These are phyloP conservation scores for Dryobotodes eremita DNA, from an alignment of 2,888 invertebrate species.

Conservation along the genomic window DNA sequence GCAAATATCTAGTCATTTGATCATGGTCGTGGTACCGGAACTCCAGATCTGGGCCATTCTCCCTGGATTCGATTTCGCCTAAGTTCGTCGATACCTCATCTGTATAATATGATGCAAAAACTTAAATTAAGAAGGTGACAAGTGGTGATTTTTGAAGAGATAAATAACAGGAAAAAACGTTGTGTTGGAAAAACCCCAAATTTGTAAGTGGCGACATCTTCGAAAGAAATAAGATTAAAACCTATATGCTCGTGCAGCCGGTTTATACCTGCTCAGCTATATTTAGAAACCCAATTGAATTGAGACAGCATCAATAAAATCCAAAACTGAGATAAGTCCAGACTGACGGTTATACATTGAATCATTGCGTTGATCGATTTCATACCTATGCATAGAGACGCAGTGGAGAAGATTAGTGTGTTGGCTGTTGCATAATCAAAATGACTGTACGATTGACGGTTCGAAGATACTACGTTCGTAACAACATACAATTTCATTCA, in stretches of 20 bases:
- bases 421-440: slow-evolving; percentile 1
- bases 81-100: slow-evolving; percentile 79
- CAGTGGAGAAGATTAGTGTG: background rate
- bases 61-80: slow-evolving; percentile 83
- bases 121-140: slow-evolving; percentile 2
- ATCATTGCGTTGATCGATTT: slow-evolving; percentile 1
- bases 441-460: background rate
- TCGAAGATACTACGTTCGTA: too few species aligned
- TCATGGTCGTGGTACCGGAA: slow-evolving; percentile 97
- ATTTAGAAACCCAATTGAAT: slow-evolving; percentile 22
- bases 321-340: background rate
- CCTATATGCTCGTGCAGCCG: slow-evolving; percentile 16
- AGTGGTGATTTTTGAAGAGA: background rate
- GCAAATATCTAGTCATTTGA: slow-evolving; percentile 95
- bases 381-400: background rate
- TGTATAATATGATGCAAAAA: slow-evolving; percentile 55
- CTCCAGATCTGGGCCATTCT: slow-evolving; percentile 90
- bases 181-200: slow-evolving; percentile 28
- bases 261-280: slow-evolving; percentile 14
- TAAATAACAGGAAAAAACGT: slow-evolving; percentile 11
- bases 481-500: too few species aligned
- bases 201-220: slow-evolving; percentile 15
- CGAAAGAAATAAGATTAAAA: slow-evolving; percentile 18
- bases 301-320: background rate
- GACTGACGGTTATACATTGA: background rate